Evolutionary conservation across 1,140 invertebrate genomes (phyloP), one percentile per base, ranked within the genome.

Genomic region (Zaprionus gabonicus): DNA sequence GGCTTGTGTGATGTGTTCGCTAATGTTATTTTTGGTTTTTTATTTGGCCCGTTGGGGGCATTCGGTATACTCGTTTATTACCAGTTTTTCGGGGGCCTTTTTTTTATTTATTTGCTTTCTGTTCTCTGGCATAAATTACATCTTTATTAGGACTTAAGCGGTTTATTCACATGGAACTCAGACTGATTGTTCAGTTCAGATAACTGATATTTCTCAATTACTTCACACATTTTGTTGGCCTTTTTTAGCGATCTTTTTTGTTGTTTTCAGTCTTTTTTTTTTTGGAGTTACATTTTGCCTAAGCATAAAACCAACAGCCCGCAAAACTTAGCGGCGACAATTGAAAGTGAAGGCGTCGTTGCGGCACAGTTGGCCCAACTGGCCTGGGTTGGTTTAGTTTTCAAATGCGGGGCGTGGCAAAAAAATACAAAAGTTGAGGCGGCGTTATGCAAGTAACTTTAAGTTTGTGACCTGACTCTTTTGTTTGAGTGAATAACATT

Each of bases 381-480:
- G 55, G 62, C 12, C 13, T 4, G n/a, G 27, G 36, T 25, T 12
- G n/a, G 25, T 31, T 31, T 56, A 41, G 15, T 10, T n/a, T 25
- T 51, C 38, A 12, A 41, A 59, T 55, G 72, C 72, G 72, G 38
- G 58, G 13, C 28, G 4, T 13, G 12, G 15, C 20, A 55, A 28
- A 31, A 31, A 34, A 34, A 34, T 2, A 31, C 41, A 27, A 49
- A 53, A 44, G 38, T 46, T 15, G 34, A 4, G 31, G 38, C 60
- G 31, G 53, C 60, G 25, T 76, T 69, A 65, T 71, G 60, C 46
- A 63, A 67, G 12, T 55, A 4, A 15, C 38, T 34, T 41, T 27
- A 56, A 71, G 84, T 83, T 86, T 86, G 83, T 82, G 70, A 25
- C 78, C 74, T 85, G 70, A 81, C 74, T 90, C 85, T 84, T 90